Evolutionary conservation across 1,140 invertebrate genomes (phyloP).

Genomic region (Cherax destructor): DNA sequence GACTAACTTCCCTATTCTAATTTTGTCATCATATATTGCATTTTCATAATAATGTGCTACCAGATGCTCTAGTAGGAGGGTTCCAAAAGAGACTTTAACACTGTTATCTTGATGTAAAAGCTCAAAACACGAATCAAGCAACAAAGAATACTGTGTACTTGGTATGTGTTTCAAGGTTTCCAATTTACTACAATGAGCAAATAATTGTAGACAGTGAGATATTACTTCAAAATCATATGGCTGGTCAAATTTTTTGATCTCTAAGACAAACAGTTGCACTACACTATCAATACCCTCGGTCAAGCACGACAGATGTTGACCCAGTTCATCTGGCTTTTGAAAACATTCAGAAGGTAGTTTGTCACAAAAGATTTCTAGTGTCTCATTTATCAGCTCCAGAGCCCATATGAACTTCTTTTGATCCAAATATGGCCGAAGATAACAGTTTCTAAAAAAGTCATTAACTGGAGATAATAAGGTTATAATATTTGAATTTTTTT

Average conservation of each 20-base stretch:
- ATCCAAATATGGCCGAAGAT: slow-evolving; percentile 41
- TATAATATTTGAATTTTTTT: background rate
- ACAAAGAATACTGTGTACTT: slow-evolving; percentile 16
- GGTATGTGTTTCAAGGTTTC: background rate
- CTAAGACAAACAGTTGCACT: slow-evolving; percentile 28
- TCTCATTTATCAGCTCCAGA: slow-evolving; percentile 23
- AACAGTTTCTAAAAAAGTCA: slow-evolving; percentile 42
- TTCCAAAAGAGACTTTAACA: slow-evolving; percentile 29
- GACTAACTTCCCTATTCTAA: background rate
- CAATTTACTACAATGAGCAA: slow-evolving; percentile 7
- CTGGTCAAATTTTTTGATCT: slow-evolving; percentile 2
- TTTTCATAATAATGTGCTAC: slow-evolving; percentile 25
- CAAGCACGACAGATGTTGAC: background rate
- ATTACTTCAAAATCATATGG: slow-evolving; percentile 37
- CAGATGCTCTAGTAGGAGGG: slow-evolving; percentile 26
- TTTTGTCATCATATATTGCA: background rate
- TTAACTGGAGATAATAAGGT: background rate
- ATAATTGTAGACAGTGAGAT: slow-evolving; percentile 16
- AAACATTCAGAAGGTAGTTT: background rate
- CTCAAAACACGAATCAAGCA: background rate
- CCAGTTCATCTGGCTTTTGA: background rate
- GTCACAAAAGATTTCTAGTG: slow-evolving; percentile 43
- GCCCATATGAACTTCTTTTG: slow-evolving; percentile 17
- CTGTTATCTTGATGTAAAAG: slow-evolving; percentile 14
- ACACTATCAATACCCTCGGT: slow-evolving; percentile 20